These are phyloP conservation scores for Nebria ingens DNA, from an alignment of 1,140 invertebrate species.

Conservation along the genomic window DNA sequence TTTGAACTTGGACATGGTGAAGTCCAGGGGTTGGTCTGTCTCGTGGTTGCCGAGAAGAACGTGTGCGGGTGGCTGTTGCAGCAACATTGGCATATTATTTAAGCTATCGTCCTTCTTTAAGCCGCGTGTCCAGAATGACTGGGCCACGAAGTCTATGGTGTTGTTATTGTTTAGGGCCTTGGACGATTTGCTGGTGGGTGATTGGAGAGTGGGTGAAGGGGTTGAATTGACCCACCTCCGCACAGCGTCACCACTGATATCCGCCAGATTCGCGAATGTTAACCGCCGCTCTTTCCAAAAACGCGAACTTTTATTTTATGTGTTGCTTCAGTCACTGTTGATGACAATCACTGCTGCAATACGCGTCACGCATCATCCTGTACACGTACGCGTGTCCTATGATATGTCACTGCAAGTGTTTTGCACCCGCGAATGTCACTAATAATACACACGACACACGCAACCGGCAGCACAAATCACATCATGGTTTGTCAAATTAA, in stretches of 20 bases:
- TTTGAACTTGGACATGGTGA: slow-evolving; percentile 39
- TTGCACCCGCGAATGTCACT: no score
- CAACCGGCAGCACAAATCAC: no score
- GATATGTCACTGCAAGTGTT: no score
- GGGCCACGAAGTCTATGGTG: slow-evolving; percentile 28
- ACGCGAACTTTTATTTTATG: no score
- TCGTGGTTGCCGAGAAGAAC: slow-evolving; percentile 25
- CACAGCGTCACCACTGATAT: slow-evolving; percentile 33
- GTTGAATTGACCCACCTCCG: slow-evolving; percentile 34
- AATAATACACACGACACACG: no score
- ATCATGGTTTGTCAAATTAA: no score
- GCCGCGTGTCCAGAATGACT: slow-evolving; percentile 23
- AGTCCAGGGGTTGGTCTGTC: slow-evolving; percentile 36
- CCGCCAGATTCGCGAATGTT: slow-evolving; percentile 32
- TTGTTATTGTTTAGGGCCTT: slow-evolving; percentile 27
- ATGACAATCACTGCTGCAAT: no score
- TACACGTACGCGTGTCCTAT: no score
- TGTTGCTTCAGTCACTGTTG: no score
- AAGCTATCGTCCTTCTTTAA: slow-evolving; percentile 23
- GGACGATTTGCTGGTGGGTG: slow-evolving; percentile 14
- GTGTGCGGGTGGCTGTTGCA: slow-evolving; percentile 31
- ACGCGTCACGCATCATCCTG: no score
- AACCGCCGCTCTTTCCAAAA: not conserved
- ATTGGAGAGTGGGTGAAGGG: slow-evolving; percentile 28
- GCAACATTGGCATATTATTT: slow-evolving; percentile 37